A percentile compares a stretch with the other conserved stretches of the same genome.
Evolutionary conservation across 2,797 vertebrate genomes (phyloP).

Genomic region (Catharus ustulatus): DNA sequence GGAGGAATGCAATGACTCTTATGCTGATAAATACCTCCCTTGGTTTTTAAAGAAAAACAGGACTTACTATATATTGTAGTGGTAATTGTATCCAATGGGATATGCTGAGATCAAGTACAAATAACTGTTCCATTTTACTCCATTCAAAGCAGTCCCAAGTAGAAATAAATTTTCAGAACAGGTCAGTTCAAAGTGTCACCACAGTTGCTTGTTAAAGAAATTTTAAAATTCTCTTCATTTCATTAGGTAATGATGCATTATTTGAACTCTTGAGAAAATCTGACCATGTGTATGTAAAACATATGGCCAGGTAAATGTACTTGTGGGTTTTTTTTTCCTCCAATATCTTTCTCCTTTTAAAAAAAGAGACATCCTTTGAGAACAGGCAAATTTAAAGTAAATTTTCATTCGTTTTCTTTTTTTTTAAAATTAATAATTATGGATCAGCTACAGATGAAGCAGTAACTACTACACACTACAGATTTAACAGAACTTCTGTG

Average conservation of each 20-base stretch:
- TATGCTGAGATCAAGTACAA: neutral
- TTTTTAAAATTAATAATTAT: neutral
- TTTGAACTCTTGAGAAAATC: neutral
- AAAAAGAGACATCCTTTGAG: neutral
- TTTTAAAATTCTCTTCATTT: neutral
- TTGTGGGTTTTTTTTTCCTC: fast-evolving
- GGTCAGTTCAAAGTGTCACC: neutral
- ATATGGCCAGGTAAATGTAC: neutral
- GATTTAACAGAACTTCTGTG: neutral
- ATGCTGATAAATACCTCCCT: neutral
- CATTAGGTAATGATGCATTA: neutral
- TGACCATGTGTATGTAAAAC: neutral
- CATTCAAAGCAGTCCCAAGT: neutral
- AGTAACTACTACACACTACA: neutral
- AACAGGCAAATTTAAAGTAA: neutral
- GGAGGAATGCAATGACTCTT: neutral
- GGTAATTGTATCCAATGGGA: neutral
- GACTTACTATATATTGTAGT: neutral
- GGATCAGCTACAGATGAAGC: neutral
- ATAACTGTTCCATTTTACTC: neutral
- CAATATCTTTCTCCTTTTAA: neutral
- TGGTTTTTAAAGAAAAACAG: neutral
- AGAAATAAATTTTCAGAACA: neutral
- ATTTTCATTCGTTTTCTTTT: neutral
- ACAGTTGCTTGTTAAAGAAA: neutral